Base-by-base conservation (phyloP, 1,140 invertebrate genomes). In the Tribolium castaneum region DNA sequence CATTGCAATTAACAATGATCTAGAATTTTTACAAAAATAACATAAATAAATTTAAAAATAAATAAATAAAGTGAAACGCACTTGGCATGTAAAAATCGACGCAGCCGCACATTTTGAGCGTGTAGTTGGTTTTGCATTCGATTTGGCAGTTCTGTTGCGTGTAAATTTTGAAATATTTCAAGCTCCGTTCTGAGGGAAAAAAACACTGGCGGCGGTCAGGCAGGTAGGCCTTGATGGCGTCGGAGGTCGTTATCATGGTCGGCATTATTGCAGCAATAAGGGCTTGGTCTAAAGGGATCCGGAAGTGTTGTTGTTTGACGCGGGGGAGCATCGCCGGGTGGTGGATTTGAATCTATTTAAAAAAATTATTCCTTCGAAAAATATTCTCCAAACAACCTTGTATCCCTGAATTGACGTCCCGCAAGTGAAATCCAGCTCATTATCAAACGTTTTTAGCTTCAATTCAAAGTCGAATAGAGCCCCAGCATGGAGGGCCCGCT, bases 71-170 rank as follows among this genome's bases (percentile, higher is more conserved):
- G n/a, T 10, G 51, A 82, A 77, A 81, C 81, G 90, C 84, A 92
- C 92, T 88, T 52, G 91, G 91, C 91, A 93, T 92, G 81, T 90
- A 90, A 81, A 91, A 91, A 80, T 89, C 89, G 25, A 91, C 90
- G 75, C 88, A 89, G 0, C 90, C 86, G 81, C 93, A 95, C 62
- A 89, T 87, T 7, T 88, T 79, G 3, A 91, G 85, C 0, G 93
- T 94, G 78, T 91, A 94, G 84, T 94, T 94, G 2, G 92, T 90
- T 78, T 93, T 88, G 80, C 94, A 94, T 86, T 94, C 93, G 59
- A 93, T 86, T 78, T 92, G 88, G 82, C 94, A 95, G 82, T 94
- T 94, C 10, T 89, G 87, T 83, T 94, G 92, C 1, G 92, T 93
- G 82, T 94, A 94, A 2, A 92, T 90, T 82, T 90, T 90, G 81